Evolutionary conservation across 2,888 invertebrate genomes (phyloP), one percentile per base, ranked within the genome.

Genomic region (Glaucopsyche alexis): DNA sequence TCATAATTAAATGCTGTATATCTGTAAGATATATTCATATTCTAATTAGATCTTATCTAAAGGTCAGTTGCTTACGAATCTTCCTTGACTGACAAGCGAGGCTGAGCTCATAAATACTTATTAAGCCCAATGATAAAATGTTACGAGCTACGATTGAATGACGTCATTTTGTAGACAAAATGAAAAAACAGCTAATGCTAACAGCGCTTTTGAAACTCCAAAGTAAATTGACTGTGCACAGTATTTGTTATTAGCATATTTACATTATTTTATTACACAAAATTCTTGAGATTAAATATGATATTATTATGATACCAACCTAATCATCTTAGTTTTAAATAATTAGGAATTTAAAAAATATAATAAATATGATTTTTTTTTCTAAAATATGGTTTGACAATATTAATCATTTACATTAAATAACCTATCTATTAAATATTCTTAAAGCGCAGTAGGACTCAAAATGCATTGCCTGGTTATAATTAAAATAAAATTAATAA

Each of bases 71-170:
- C 16, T 47, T 45, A 69, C 38, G 69, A 47, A 47, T 19, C 19
- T 69, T 69, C 49, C 69, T 69, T 69, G 69, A 69, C 69, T 69
- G 69, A 69, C 47, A 47, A 47, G 45, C 47, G 14, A 69, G 69
- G 69, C 45, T 69, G 60, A 69, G 69, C 47, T 69, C 45, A 69
- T 69, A 69, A 69, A 69, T 69, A 69, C 49, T 69, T 47, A 47
- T 69, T 69, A 69, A 69, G 69, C 49, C 47, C 69, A 69, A 69
- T 69, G 69, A 69, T 69, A 49, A 55, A 72, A 70, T 71, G 16
- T 72, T 47, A 72, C 65, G 70, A 72, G 71, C 66, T 66, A 71
- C 49, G 71, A 73, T 73, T 72, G 69, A 74, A 73, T 71, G 52
- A 74, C 73, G 14, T 69, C 13, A 69, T 14, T 14, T 47, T 29